Conservation (phyloP, 53 echinoderm and acorn worm species). For the Paracentrotus lividus region DNA sequence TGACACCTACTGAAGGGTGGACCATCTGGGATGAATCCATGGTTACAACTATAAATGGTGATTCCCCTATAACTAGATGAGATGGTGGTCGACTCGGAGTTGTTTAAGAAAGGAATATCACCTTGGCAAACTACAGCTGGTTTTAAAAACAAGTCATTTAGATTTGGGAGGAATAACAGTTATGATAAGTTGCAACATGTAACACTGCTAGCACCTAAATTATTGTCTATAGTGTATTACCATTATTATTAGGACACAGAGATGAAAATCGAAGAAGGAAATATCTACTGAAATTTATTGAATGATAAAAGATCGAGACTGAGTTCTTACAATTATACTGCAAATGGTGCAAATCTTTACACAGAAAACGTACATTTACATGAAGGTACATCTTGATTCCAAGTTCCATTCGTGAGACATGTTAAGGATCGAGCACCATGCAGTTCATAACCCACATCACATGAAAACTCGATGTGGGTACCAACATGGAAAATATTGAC, state of each 20-base stretch:
- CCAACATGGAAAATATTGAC: background rate
- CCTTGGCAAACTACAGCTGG: background rate
- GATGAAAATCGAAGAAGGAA: background rate
- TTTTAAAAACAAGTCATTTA: background rate
- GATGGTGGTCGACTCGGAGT: background rate
- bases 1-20: background rate
- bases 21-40: background rate
- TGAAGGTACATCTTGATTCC: background rate
- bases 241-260: too few relatives aligned
- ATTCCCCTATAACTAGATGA: background rate
- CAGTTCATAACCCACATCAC: background rate
- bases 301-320: too few relatives aligned
- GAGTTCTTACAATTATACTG: too few relatives aligned
- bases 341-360: background rate
- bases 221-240: too few relatives aligned
- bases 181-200: too few relatives aligned
- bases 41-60: background rate
- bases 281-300: too few relatives aligned
- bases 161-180: background rate
- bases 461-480: background rate
- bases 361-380: background rate
- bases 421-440: background rate
- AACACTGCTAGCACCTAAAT: too few relatives aligned
- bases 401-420: background rate
- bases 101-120: background rate